Conservation (phyloP, 2,888 invertebrate species). For the Spilarctia lutea region DNA sequence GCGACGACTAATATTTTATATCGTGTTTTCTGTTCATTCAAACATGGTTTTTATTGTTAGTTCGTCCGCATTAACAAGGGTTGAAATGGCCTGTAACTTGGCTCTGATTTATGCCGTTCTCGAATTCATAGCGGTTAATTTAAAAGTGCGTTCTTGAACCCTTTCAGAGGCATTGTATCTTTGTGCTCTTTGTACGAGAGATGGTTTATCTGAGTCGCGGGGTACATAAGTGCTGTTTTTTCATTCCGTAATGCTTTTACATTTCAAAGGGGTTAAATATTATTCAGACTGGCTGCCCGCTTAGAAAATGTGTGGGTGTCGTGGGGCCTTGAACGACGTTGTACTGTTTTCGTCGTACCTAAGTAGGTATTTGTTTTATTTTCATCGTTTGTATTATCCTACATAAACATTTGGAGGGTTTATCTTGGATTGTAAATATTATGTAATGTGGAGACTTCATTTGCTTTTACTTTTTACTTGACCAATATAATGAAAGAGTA, state of each 20-base stretch:
- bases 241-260: slow-evolving; percentile 87
- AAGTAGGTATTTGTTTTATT: slow-evolving; percentile 44
- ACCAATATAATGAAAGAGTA: neutral
- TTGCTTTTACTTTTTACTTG: slow-evolving; percentile 12
- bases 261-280: slow-evolving; percentile 87
- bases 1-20: slow-evolving; percentile 77
- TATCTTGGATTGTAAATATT: slow-evolving; percentile 32
- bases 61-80: slow-evolving; percentile 49
- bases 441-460: slow-evolving; percentile 18
- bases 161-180: slow-evolving; percentile 87
- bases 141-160: slow-evolving; percentile 87
- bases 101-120: slow-evolving; percentile 65
- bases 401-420: slow-evolving; percentile 42
- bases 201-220: slow-evolving; percentile 86
- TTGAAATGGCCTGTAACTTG: slow-evolving; percentile 59
- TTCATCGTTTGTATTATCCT: slow-evolving; percentile 22
- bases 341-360: slow-evolving; percentile 33
- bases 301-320: slow-evolving; percentile 84
- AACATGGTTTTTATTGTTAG: slow-evolving; percentile 51
- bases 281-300: slow-evolving; percentile 83
- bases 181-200: slow-evolving; percentile 86
- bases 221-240: slow-evolving; percentile 87
- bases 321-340: slow-evolving; percentile 65
- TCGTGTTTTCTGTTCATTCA: slow-evolving; percentile 58
- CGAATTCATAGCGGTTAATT: slow-evolving; percentile 76